Evolutionary conservation across 2,888 invertebrate species (phyloP).

Genomic region (Ormyrus thymus): DNA sequence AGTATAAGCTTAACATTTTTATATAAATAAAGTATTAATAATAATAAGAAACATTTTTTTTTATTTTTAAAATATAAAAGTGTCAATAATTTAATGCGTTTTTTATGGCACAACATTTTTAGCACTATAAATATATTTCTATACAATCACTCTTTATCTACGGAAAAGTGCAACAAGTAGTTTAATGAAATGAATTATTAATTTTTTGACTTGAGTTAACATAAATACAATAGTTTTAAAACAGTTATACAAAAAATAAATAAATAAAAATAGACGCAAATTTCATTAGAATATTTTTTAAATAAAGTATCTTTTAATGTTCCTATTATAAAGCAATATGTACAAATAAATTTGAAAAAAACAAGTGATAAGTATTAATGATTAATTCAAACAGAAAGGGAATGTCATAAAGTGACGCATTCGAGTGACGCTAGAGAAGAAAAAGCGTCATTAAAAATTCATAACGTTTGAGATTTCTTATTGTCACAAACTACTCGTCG

Average conservation of each 20-base stretch:
- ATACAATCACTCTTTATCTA: conserved; percentile 21
- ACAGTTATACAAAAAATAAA: not conserved
- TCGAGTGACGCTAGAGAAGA: conserved; percentile 23
- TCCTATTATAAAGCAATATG: conserved; percentile 38
- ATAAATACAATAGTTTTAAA: not conserved
- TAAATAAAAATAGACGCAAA: not conserved
- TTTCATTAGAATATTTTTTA: conserved; percentile 23
- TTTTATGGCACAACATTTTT: conserved; percentile 6
- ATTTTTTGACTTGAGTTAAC: not conserved
- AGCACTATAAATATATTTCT: not conserved
- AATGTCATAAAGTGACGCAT: conserved; percentile 29
- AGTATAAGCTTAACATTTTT: not conserved
- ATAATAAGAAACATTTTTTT: too few species aligned
- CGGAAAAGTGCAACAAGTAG: too few species aligned
- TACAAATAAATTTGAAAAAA: not conserved
- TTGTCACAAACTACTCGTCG: conserved; percentile 15
- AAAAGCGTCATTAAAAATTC: conserved; percentile 41
- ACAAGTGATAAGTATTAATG: conserved; percentile 9
- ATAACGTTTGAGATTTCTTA: conserved; percentile 27
- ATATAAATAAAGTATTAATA: not conserved
- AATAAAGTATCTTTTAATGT: conserved; percentile 29
- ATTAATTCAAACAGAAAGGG: conserved; percentile 11
- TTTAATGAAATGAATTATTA: too few species aligned
- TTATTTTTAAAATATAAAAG: not conserved
- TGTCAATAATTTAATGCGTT: conserved; percentile 17